Base-by-base conservation (phyloP, 2,113 vertebrate genomes). In the Pungitius pungitius region DNA sequence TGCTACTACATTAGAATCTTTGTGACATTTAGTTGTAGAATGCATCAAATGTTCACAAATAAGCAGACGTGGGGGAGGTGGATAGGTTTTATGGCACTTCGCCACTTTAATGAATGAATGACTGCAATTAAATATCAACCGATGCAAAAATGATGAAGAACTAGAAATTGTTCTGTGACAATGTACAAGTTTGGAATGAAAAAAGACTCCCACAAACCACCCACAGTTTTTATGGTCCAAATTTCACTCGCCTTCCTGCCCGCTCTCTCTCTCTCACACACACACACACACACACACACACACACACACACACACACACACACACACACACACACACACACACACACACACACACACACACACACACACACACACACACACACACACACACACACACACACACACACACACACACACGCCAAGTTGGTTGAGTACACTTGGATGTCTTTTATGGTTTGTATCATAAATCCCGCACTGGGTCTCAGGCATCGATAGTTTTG, bases 81-180 rank as follows among this genome's bases (percentile, higher is more conserved):
- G 43, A 35, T 20, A 60, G 12, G 27, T 60, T 58, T 76, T 72
- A 69, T 60, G 55, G 49, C 83, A 85, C 27, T 7, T 81, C 73
- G 54, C 52, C 62, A 71, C 67, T 91, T 90, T 89, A 88, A 90
- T 90, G 67, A 72, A 74, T 70, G 30, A 77, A 78, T 68, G 30
- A 77, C 77, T 68, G 30, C 71, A 70, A 73, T 90, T 90, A 81
- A 89, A 87, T 74, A 83, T 65, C 49, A 69, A 85, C 26, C 6
- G 17, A 71, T 75, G 60, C 75, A 88, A 35, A 89, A 82, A 85
- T 20, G 22, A 82, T 30, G 77, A 68, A 69, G 26, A 83, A 78
- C 33, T 62, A 73, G 20, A 79, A 59, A 70, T 79, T 26, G 76
- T 64, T 76, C 82, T 8, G 20, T 51, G n/a, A 22, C 8, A n/a